Evolutionary conservation across 23 tunicate species (phyloP).

Genomic region (Halocynthia aurantium): DNA sequence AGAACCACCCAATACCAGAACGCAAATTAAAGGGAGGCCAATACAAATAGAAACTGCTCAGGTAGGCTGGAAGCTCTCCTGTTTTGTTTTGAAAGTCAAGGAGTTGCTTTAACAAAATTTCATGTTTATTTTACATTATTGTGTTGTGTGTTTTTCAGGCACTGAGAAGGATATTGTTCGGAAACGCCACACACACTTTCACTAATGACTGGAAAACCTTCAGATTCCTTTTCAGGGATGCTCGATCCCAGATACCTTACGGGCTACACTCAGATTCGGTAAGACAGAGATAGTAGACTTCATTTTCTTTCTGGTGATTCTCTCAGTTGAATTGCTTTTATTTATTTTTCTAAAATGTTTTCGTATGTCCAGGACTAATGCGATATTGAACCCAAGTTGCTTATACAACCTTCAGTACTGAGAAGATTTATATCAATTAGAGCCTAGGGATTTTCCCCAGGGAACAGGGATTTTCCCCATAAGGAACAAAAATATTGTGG

Average conservation of each 20-base stretch:
- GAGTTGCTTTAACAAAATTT: neutral
- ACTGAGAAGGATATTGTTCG: conserved; percentile 32
- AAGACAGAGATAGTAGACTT: conserved; percentile 5
- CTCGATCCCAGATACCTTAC: conserved; percentile 62
- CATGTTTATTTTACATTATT: neutral
- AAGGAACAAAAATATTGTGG: no score
- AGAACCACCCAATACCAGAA: conserved; percentile 38
- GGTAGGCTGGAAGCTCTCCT: conserved; percentile 6
- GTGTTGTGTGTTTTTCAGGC: conserved; percentile 20
- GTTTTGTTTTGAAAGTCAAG: neutral
- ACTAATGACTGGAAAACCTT: conserved; percentile 77
- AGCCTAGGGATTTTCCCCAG: no score
- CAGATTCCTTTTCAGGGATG: conserved; percentile 54
- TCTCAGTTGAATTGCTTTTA: no score
- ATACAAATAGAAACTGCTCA: conserved; percentile 40
- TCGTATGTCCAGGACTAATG: no score
- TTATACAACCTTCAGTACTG: no score
- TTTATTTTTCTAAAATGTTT: no score
- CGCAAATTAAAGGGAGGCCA: conserved; percentile 28
- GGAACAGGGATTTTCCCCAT: no score
- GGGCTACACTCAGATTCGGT: conserved; percentile 62
- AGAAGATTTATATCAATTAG: no score
- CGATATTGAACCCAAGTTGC: no score
- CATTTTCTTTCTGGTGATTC: neutral
- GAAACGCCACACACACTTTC: conserved; percentile 63